These are phyloP conservation scores for Scaptomyza montana DNA, from an alignment of 1,140 invertebrate genomes.

Conservation along the genomic window DNA sequence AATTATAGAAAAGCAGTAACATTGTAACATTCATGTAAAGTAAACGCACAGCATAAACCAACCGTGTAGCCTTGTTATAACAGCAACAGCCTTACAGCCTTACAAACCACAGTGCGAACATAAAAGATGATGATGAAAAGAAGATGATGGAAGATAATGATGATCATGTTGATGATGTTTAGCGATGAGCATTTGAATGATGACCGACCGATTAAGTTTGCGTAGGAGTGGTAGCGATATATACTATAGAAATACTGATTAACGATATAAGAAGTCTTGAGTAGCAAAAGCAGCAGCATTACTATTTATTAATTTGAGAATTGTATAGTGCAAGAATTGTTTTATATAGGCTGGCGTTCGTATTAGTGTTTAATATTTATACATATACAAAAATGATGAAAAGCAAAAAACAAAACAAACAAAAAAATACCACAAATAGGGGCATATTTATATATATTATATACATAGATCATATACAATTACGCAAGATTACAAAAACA, in stretches of 20 bases:
- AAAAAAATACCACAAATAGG: constrained; percentile 54
- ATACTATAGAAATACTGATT: constrained; percentile 8
- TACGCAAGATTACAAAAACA: constrained; percentile 34
- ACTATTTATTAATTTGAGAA: constrained; percentile 74
- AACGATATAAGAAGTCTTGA: constrained; percentile 57
- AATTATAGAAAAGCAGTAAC: background rate
- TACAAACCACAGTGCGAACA: background rate
- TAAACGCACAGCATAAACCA: constrained; percentile 53
- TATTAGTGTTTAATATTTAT: constrained; percentile 79
- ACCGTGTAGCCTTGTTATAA: constrained; percentile 36
- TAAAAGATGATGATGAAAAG: constrained; percentile 13
- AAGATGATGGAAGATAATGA: background rate
- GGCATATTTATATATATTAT: constrained; percentile 68
- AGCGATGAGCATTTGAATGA: background rate
- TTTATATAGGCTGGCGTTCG: constrained; percentile 63
- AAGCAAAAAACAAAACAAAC: background rate
- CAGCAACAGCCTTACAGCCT: constrained; percentile 28
- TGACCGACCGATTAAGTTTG: background rate
- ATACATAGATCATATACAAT: constrained; percentile 62
- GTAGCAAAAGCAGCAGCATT: constrained; percentile 66
- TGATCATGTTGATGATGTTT: background rate
- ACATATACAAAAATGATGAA: constrained; percentile 59
- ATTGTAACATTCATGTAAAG: constrained; percentile 4
- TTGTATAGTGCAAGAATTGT: constrained; percentile 60
- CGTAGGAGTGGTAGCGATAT: constrained; percentile 18